Base-by-base conservation (phyloP, 2,113 vertebrate species). In the Xiphophorus hellerii region DNA sequence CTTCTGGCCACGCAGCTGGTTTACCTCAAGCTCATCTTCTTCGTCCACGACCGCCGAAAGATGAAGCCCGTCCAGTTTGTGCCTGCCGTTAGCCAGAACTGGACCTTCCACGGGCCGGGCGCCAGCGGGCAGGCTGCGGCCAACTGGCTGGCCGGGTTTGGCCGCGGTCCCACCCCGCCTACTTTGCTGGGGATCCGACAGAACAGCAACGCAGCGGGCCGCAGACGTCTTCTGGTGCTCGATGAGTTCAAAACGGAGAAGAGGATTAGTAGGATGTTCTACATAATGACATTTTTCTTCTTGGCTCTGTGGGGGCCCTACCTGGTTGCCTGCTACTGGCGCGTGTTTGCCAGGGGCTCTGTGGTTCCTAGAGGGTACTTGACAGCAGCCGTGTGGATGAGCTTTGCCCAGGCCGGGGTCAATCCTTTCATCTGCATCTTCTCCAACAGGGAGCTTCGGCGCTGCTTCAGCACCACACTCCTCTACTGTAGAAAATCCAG, bases 11-110 rank as follows among this genome's bases (percentile, higher is more conserved):
- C 98, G 88, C 98, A 99, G 96, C 96, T 99, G 94, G 98, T 99
- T 96, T 99, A 99, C 98, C 97, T 99, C 97, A 99, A 99, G 96
- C 98, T 99, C 95, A 99, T 99, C 90, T 99, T 99, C 94, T 99
- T 99, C 74, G 98, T 99, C 87, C 97, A 99, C 6, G 97, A 99
- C 88, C 96, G 97, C 82, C 96, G 97, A 94, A 99, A 99, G 96
- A 99, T 99, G 98, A 99, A 99, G 95, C 97, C 98, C 62, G 98
- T 99, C 93, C 98, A 99, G 96, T 98, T 99, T 69, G 98, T 99
- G 94, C 98, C 98, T 83, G 98, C 98, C 9, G 97, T 99, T 91
- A 99, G 98, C 95, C 98, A 99, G 95, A 99, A 99, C 94, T 99
- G 98, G 98, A 99, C 98, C 95, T 99, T 99, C 84, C 98, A 99